Evolutionary conservation across 2,888 invertebrate species (phyloP), one percentile per base, ranked within the genome.

Genomic region (Eupithecia subumbrata): DNA sequence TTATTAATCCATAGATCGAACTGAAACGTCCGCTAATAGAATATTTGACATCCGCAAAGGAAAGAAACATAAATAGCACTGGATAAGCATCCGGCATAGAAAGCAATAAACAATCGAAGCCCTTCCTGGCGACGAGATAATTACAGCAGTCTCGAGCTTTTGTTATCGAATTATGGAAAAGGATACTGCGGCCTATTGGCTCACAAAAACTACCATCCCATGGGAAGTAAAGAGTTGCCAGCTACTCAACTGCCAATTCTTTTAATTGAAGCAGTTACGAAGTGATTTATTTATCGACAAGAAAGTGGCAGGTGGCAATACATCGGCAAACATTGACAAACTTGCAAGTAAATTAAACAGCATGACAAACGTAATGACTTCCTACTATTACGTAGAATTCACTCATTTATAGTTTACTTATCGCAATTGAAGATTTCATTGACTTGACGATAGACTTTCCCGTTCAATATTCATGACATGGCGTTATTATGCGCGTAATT

Each of bases 71-170:
- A 84, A 86, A 87, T 82, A 86, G 85, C 84, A 87, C 75, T 74
- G 71, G 30, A 30, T 72, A 76, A 84, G 90, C 91, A 92, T 93
- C 92, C 92, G 91, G 87, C 85, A 84, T 83, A 84, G 85, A 88
- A 89, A 83, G 89, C 89, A 90, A 93, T 91, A 92, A 92, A 92
- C 91, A 92, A 92, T 91, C 89, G 89, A 89, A 88, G 84, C 86
- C 88, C 87, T 88, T 87, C 86, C 85, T 85, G 86, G 86, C 87
- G 88, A 85, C 86, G 85, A 88, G 87, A 89, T 91, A 92, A 91
- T 92, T 90, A 90, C 87, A 77, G 80, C 81, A 81, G 82, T 81
- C 76, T 75, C 77, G 80, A 85, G 84, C 86, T 85, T 85, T 83
- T 85, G 81, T 84, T 77, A 83, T 80, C 77, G 80, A 80, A 77